Conservation (phyloP, 92 coral and sea anemone genomes). For the Porites evermanni region DNA sequence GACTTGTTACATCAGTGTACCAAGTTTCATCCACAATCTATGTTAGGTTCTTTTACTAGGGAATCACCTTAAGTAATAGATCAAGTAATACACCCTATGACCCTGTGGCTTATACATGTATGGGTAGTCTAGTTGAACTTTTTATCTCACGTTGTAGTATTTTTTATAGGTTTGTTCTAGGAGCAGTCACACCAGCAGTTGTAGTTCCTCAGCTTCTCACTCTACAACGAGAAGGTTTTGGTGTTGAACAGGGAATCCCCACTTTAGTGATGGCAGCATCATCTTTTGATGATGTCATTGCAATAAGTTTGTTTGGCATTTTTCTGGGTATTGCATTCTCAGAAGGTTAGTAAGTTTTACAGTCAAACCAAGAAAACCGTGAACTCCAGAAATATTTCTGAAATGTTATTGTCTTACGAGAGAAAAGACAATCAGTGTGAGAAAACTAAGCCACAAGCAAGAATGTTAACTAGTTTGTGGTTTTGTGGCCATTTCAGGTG, state of each 20-base stretch:
- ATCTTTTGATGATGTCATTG: conserved; percentile 98
- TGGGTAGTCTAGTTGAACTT: background rate
- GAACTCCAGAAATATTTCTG: too few species aligned
- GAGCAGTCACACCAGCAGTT: conserved; percentile 99
- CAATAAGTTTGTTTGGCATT: conserved; percentile 95
- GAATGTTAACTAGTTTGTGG: too few species aligned
- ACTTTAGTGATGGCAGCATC: conserved; percentile 98
- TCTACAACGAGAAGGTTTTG: conserved; percentile 91
- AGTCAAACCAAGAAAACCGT: too few species aligned
- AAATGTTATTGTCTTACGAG: too few species aligned
- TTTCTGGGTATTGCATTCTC: conserved; percentile 96
- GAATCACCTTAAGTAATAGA: too few species aligned
- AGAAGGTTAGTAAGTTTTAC: conserved; percentile 65
- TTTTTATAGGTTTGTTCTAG: conserved; percentile 85
- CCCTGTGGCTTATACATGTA: background rate
- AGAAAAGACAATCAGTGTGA: too few species aligned
- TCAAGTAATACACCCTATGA: too few species aligned
- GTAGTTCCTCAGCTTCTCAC: conserved; percentile 92
- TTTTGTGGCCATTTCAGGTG: too few species aligned
- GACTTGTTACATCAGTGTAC: too few species aligned
- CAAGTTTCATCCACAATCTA: too few species aligned
- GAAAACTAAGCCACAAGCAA: too few species aligned
- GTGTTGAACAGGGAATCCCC: conserved; percentile 92
- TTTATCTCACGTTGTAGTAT: background rate
- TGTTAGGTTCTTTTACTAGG: too few species aligned